Evolutionary conservation across 2,113 vertebrate species (phyloP).

Genomic region (Mormyrus lacerda): DNA sequence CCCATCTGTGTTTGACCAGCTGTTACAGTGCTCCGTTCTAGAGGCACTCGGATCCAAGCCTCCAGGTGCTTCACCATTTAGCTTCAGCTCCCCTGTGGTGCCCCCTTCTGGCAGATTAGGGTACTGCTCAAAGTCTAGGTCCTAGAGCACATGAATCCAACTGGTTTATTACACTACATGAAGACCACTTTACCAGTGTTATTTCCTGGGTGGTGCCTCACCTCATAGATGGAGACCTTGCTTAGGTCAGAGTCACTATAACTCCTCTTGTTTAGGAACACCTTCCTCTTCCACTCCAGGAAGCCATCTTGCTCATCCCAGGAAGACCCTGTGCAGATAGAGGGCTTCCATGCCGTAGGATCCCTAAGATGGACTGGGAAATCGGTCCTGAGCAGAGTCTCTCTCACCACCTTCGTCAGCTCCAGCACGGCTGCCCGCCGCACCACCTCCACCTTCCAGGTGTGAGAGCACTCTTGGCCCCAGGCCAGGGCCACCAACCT

Average conservation of each 20-base stretch:
- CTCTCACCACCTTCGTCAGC: slow-evolving; percentile 49
- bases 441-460: slow-evolving; percentile 53
- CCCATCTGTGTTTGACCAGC: slow-evolving; percentile 21
- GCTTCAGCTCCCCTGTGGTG: slow-evolving; percentile 31
- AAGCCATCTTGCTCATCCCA: slow-evolving; percentile 59
- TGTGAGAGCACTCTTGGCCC: slow-evolving; percentile 45
- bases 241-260: slow-evolving; percentile 66
- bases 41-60: slow-evolving; percentile 12
- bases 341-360: slow-evolving; percentile 14
- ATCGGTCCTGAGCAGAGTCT: slow-evolving; percentile 51
- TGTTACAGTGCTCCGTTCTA: slow-evolving; percentile 20
- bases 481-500: slow-evolving; percentile 53
- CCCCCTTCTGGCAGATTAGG: slow-evolving; percentile 25
- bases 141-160: slow-evolving; percentile 39
- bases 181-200: not conserved
- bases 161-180: not conserved
- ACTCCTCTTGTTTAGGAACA: slow-evolving; percentile 59
- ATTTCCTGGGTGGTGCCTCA: slow-evolving; percentile 22
- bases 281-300: slow-evolving; percentile 52
- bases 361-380: slow-evolving; percentile 47
- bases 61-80: slow-evolving; percentile 32
- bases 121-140: slow-evolving; percentile 38
- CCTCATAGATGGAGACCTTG: slow-evolving; percentile 48
- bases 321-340: slow-evolving; percentile 40
- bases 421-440: slow-evolving; percentile 46